Base-by-base conservation (phyloP, 2,797 vertebrate species). In the Anolis apletophallus region DNA sequence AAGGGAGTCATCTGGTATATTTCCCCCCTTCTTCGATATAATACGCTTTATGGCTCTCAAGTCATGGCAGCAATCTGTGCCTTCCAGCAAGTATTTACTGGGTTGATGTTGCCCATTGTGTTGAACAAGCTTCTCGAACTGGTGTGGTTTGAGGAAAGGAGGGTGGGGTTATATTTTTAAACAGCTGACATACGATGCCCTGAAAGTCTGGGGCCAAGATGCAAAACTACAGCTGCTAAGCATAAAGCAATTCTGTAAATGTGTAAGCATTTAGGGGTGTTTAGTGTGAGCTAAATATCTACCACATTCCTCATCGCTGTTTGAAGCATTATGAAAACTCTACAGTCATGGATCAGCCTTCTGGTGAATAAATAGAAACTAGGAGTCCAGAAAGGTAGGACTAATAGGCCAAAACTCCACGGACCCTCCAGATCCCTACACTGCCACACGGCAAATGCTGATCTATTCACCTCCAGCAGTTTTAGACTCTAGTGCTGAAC, bases 201-300 rank as follows among this genome's bases (percentile, higher is more conserved):
- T 81, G 67, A 85, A 74, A 86, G 8, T 50, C 1, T 9, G 52
- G 21, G 36, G 50, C 80, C 87, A 91, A 82, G 71, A 68, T 21
- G 32, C 1, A 21, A 17, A 85, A 46, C 16, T 54, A 19, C 32
- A 40, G 40, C 67, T 76, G 46, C 17, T 12, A 3, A 40, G 34
- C 40, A 6, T 26, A 74, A 40, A 46, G 46, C 61, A 67, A 55
- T 68, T 59, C 73, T 81, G 73, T 11, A 1, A 86, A 46, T 2
- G 3, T 21, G 50, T 81, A 72, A 87, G 52, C n/a, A 83, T 76
- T 79, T 61, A 87, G 3, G 1, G 21, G 16, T 80, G 68, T 73
- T 71, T 1, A 0, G 29, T 75, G 29, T 77, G 36, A 72, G 52
- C 34, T 36, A 34, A 7, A 36, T 26, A 71, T 19, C 52, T 64